A percentile compares a stretch with the other conserved stretches of the same genome.
Evolutionary conservation across 2,888 invertebrate genomes (phyloP).

Genomic region (Panzeria rudis): DNA sequence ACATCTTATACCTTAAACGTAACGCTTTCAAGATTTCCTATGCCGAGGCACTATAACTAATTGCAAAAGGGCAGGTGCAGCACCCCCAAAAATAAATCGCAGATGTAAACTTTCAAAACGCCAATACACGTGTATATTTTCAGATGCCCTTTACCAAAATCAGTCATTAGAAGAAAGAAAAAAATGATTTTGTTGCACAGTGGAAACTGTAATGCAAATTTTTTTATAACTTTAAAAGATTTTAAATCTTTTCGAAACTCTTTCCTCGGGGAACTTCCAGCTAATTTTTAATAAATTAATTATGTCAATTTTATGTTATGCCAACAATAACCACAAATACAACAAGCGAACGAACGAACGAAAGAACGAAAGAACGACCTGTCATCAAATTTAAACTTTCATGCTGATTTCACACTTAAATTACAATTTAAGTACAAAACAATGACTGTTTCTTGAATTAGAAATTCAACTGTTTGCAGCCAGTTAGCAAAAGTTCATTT

Average conservation of each 20-base stretch:
- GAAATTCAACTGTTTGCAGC: slow-evolving; percentile 52
- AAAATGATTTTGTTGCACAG: no score
- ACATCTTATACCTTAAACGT: no score
- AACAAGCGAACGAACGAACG: background rate
- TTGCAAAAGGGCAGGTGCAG: no score
- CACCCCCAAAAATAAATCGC: no score
- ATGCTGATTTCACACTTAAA: slow-evolving; percentile 55
- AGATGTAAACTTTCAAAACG: no score
- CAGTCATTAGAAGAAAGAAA: no score
- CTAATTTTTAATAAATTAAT: slow-evolving; percentile 57
- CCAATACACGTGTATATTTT: no score
- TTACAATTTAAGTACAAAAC: slow-evolving; percentile 54
- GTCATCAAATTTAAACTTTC: slow-evolving; percentile 54
- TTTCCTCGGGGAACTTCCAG: slow-evolving; percentile 38
- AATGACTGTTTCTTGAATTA: slow-evolving; percentile 57
- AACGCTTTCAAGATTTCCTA: no score
- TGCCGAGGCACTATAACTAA: no score
- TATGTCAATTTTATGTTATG: slow-evolving; percentile 46
- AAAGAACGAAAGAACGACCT: background rate
- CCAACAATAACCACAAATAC: slow-evolving; percentile 21
- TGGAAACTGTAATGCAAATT: slow-evolving; percentile 59
- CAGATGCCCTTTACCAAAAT: no score
- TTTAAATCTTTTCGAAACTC: slow-evolving; percentile 48
- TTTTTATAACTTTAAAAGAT: slow-evolving; percentile 32
- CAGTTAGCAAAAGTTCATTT: slow-evolving; percentile 62